Conservation (phyloP, 2,797 vertebrate species). For the Syngnathus rostellatus region DNA sequence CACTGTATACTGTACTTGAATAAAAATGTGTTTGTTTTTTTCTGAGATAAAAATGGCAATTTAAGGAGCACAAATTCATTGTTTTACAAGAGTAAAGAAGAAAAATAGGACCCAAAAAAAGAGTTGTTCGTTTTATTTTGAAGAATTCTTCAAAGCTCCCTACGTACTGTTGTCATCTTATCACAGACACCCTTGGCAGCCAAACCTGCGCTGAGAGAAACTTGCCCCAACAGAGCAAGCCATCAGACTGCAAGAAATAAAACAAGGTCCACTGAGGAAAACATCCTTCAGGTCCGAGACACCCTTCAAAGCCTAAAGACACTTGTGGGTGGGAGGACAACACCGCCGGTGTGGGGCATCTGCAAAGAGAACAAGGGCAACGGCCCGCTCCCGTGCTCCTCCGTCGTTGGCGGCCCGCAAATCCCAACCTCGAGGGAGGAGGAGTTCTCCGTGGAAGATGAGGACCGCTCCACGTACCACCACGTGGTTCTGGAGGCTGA, state of each 20-base stretch:
- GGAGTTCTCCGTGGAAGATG: conserved; percentile 61
- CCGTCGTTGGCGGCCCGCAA: conserved; percentile 54
- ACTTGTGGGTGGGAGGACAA: conserved; percentile 41
- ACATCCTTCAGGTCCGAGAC: not conserved
- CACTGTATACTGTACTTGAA: not conserved
- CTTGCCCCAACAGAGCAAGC: not conserved
- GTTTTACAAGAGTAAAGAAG: no score
- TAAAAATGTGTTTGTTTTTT: no score
- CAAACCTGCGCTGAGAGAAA: not conserved
- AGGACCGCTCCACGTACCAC: conserved; percentile 60
- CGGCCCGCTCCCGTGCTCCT: conserved; percentile 69
- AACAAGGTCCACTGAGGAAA: not conserved
- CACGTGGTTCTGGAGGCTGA: conserved; percentile 45
- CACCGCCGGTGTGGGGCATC: conserved; percentile 20
- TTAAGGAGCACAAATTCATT: no score
- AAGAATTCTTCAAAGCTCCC: not conserved
- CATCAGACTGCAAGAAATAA: not conserved
- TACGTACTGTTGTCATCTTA: not conserved
- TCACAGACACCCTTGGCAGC: not conserved
- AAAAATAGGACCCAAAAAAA: no score
- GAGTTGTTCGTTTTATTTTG: no score
- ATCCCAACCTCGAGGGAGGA: conserved; percentile 49
- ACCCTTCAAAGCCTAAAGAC: conserved; percentile 40
- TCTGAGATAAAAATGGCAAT: no score
- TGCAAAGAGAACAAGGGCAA: not conserved